phyloP scores from a whole-genome alignment of 2,797 vertebrate genomes.

The Ispidina lecontei region DNA sequence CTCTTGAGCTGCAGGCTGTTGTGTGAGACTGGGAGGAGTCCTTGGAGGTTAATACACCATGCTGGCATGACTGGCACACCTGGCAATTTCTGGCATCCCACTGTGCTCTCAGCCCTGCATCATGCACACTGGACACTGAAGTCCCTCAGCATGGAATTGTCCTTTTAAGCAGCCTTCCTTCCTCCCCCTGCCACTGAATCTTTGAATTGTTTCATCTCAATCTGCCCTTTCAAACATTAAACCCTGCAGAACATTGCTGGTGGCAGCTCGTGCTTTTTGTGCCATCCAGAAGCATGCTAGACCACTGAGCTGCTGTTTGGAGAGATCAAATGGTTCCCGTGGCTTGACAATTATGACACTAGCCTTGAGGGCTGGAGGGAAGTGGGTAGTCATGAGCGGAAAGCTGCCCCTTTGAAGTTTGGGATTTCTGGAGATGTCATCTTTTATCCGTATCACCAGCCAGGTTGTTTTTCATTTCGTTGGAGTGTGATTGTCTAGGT shows the following conservation, averaged over 20 bases:
- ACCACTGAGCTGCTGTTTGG: slow-evolving; percentile 39
- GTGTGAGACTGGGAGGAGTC: not conserved
- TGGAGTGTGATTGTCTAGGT: slow-evolving; percentile 24
- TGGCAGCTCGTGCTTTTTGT: not conserved
- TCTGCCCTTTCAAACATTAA: slow-evolving; percentile 29
- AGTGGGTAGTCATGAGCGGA: not conserved
- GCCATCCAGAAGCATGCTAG: slow-evolving; percentile 48
- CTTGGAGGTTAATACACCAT: not conserved
- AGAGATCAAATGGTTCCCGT: slow-evolving; percentile 30
- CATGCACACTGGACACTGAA: fast-evolving
- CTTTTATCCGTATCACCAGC: slow-evolving; percentile 37
- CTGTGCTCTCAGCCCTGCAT: fast-evolving
- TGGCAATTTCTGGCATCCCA: not conserved
- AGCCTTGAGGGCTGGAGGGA: slow-evolving; percentile 38
- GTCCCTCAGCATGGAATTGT: not conserved
- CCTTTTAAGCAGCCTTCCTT: not conserved
- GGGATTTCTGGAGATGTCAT: slow-evolving; percentile 60
- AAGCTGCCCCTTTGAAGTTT: slow-evolving; percentile 58
- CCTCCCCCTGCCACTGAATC: not conserved
- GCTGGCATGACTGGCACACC: fast-evolving
- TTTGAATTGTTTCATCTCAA: slow-evolving; percentile 23
- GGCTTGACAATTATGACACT: slow-evolving; percentile 47
- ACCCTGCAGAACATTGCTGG: slow-evolving; percentile 27
- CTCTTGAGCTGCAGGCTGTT: not conserved
- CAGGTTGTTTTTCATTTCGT: slow-evolving; percentile 48